Evolutionary conservation across 2,888 invertebrate genomes (phyloP).

Genomic region (Orthonychiurus folsomi): DNA sequence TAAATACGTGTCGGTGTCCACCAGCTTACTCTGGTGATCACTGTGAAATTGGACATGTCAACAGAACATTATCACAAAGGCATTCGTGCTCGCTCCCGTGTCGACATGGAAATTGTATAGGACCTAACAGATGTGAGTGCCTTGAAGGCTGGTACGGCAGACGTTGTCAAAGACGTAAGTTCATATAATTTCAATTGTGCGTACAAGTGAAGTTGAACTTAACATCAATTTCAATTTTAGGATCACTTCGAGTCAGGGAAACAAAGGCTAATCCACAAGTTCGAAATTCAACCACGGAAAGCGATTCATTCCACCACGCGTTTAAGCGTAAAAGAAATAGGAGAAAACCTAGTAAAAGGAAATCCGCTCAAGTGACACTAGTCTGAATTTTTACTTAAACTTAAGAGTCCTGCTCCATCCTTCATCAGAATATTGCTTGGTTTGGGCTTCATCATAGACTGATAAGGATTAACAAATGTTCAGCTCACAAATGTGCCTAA

Average conservation of each 20-base stretch:
- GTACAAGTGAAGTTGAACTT: conserved; percentile 2
- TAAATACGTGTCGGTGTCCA: conserved; percentile 80
- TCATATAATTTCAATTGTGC: too few species aligned
- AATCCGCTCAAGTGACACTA: neutral
- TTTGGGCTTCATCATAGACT: too few species aligned
- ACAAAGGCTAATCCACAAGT: neutral
- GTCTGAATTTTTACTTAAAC: too few species aligned
- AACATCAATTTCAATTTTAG: neutral
- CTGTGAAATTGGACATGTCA: conserved; percentile 66
- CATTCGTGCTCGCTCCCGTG: conserved; percentile 66
- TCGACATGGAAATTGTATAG: conserved; percentile 63
- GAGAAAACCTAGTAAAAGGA: neutral
- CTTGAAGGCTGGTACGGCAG: conserved; percentile 74
- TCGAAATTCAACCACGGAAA: neutral
- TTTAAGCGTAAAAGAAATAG: too few species aligned
- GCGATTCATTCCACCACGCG: too few species aligned
- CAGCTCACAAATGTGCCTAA: too few species aligned
- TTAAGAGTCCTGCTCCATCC: too few species aligned
- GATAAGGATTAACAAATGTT: too few species aligned
- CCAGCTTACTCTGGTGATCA: conserved; percentile 76
- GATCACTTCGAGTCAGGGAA: conserved; percentile 6
- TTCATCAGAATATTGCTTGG: too few species aligned
- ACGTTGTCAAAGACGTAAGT: conserved; percentile 66
- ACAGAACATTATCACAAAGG: conserved; percentile 54
- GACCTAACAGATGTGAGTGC: conserved; percentile 61